Evolutionary conservation across 2,888 invertebrate genomes (phyloP).

Genomic region (Andrena bicolor): DNA sequence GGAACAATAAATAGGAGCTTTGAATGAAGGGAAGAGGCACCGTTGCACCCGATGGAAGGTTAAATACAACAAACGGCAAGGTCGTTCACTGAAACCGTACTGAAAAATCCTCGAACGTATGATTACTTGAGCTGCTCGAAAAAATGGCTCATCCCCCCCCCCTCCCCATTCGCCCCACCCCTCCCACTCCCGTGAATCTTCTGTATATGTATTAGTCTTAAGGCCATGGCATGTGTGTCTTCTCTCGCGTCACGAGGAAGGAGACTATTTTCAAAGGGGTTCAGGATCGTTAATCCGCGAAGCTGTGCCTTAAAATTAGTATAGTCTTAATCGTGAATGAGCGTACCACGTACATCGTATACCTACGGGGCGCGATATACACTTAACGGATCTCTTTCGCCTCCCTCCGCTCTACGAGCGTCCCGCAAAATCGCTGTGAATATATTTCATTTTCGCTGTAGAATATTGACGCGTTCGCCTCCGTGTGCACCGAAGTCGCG

Average conservation of each 20-base stretch:
- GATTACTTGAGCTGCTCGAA: conserved; percentile 37
- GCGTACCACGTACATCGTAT: conserved; percentile 45
- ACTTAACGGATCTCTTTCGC: neutral
- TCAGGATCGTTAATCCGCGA: conserved; percentile 28
- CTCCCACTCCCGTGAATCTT: neutral
- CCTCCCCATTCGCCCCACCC: too few relatives aligned
- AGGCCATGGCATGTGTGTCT: conserved; percentile 63
- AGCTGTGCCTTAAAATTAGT: conserved; percentile 43
- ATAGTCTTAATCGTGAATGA: conserved; percentile 53
- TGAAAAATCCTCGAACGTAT: conserved; percentile 14
- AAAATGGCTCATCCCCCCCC: conserved; percentile 10
- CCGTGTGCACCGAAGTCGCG: too few relatives aligned
- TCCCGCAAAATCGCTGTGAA: neutral
- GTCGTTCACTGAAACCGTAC: conserved; percentile 12
- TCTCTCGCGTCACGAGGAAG: conserved; percentile 30
- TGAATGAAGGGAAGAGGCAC: neutral
- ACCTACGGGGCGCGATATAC: conserved; percentile 39
- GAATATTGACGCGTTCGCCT: neutral
- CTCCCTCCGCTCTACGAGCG: neutral
- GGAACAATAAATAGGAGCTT: neutral
- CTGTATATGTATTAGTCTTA: conserved; percentile 35
- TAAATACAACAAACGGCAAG: conserved; percentile 1
- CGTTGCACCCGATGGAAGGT: conserved; percentile 35
- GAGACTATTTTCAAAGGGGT: conserved; percentile 33
- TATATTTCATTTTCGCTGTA: neutral